A percentile compares a stretch with the other conserved stretches of the same genome.
Evolutionary conservation across 2,888 invertebrate genomes (phyloP).

Genomic region (Drosophila quasianomalipes): DNA sequence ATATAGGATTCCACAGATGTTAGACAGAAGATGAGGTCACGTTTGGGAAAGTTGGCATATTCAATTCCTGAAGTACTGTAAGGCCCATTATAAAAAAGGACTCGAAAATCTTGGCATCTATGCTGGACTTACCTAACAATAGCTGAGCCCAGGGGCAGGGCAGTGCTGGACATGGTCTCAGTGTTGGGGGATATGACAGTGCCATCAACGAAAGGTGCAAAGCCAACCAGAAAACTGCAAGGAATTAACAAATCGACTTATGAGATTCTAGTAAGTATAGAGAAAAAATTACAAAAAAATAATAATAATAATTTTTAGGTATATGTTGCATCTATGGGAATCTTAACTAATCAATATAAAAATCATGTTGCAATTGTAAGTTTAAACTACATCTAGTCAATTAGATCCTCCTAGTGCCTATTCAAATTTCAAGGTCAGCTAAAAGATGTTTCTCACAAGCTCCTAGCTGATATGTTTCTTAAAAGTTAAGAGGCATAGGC

Average conservation of each 20-base stretch:
- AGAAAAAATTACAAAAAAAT: neutral
- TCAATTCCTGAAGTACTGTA: constrained; percentile 90
- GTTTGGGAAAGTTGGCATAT: constrained; percentile 92
- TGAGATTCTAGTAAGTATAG: no score
- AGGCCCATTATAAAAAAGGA: neutral
- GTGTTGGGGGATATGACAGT: constrained; percentile 90
- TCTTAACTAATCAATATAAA: neutral
- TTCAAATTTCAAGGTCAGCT: neutral
- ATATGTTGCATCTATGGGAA: neutral
- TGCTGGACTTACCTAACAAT: constrained; percentile 85
- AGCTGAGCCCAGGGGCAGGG: constrained; percentile 85
- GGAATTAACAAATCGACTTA: neutral
- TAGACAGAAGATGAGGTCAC: constrained; percentile 93
- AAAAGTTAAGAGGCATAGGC: neutral
- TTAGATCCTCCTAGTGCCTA: fast-evolving
- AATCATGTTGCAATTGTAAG: neutral
- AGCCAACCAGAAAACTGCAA: constrained; percentile 91
- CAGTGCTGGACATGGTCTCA: constrained; percentile 79
- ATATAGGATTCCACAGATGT: constrained; percentile 93
- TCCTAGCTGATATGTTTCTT: neutral
- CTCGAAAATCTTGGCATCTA: neutral
- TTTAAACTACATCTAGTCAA: neutral
- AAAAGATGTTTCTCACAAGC: neutral
- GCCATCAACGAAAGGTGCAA: constrained; percentile 98
- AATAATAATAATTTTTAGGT: neutral